phyloP scores from a whole-genome alignment of 2,113 vertebrate genomes.

The Lasiurus cinereus region DNA sequence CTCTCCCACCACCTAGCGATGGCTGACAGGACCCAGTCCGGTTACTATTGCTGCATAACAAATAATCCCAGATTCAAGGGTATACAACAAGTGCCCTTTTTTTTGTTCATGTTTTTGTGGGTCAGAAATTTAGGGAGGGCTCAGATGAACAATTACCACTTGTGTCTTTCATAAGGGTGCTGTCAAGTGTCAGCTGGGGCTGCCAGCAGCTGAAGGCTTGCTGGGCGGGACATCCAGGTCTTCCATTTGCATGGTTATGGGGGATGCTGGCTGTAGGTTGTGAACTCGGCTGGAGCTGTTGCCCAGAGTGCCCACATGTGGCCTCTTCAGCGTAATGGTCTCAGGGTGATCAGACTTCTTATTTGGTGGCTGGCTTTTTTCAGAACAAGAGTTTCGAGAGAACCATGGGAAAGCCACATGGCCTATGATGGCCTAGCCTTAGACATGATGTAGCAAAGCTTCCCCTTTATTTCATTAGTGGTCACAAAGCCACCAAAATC shows the following conservation, averaged over 20 bases:
- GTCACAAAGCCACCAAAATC: neutral
- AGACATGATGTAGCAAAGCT: fast-evolving
- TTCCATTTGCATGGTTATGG: too few species aligned
- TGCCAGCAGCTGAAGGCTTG: neutral
- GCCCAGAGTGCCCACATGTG: fast-evolving
- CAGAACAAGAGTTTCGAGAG: neutral
- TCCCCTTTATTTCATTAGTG: neutral
- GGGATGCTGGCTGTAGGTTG: neutral
- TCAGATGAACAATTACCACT: neutral
- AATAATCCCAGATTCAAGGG: too few species aligned
- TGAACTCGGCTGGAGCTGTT: neutral
- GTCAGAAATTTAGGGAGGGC: neutral
- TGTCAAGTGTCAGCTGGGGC: neutral
- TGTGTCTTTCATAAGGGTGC: too few species aligned
- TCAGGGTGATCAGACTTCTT: neutral
- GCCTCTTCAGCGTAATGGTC: neutral
- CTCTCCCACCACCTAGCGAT: neutral
- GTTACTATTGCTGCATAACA: neutral
- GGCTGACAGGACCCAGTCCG: neutral
- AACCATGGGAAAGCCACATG: neutral
- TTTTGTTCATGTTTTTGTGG: neutral
- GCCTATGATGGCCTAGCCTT: fast-evolving
- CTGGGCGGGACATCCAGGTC: neutral
- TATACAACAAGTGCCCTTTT: too few species aligned
- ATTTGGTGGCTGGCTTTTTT: neutral